Base-by-base conservation (phyloP, 2,797 vertebrate species). In the Epinephelus coioides region DNA sequence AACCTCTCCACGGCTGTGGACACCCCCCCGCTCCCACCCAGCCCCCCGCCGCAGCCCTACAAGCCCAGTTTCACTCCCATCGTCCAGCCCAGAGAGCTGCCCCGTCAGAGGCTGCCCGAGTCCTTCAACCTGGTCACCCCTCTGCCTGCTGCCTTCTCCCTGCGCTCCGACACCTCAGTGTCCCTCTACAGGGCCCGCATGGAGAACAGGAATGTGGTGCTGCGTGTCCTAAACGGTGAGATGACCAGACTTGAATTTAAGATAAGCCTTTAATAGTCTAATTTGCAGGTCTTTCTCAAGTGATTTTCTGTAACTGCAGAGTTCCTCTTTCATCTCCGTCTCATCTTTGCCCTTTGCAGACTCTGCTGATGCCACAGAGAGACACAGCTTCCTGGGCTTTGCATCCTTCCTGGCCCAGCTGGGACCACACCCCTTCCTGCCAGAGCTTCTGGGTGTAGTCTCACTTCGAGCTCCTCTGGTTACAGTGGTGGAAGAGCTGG, bases 401-500 rank as follows among this genome's bases (percentile, higher is more conserved):
- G 97, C 98, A 4, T 95, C 96, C n/a, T 99, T 99, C 90, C 89
- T 97, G 89, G 92, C 96, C 23, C 93, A 94, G 91, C 94, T 99
- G 65, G 97, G 97, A 13, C 90, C 64, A 5, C 97, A 99, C 62
- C 93, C 95, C 11, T 97, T 99, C 87, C 86, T 99, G 76, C 96
- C 97, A 0, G 95, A 96, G 75, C 88, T 99, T 53, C 69, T 98
- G 14, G 98, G 97, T 2, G 97, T 98, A 73, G 97, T 97, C 81
- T 93, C 97, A 3, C 89, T 96, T 6, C 86, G 91, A 18, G 90
- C 96, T 27, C 98, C 98, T 0, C 95, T 98, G 81, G 96, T 97
- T 57, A 97, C 97, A 51, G 88, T 99, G 3, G 82, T 98, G 79
- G 97, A 99, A 76, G 95, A 97, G 82, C 73, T 97, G 73, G 94